phyloP scores from a whole-genome alignment of 1,140 invertebrate species.

The Drosophila parvula region DNA sequence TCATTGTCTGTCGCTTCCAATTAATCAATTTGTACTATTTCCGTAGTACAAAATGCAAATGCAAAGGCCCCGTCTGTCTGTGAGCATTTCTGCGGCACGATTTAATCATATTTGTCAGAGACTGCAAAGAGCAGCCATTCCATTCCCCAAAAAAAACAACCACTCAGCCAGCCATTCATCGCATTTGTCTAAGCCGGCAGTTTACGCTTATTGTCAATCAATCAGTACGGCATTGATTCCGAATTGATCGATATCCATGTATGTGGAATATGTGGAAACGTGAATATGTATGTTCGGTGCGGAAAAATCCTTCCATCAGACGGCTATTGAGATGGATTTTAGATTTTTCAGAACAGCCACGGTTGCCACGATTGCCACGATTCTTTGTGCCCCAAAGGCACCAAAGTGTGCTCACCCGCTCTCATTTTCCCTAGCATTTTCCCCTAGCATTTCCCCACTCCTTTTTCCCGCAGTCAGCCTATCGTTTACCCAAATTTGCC shows the following conservation, averaged over 20 bases:
- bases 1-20: conserved; percentile 41
- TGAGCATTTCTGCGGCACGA: conserved; percentile 18
- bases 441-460: not conserved
- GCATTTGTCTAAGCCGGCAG: conserved; percentile 60
- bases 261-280: conserved; percentile 10
- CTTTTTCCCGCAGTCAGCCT: conserved; percentile 3
- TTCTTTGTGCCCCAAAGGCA: conserved; percentile 26
- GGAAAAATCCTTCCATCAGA: conserved; percentile 41
- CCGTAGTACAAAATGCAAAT: conserved; percentile 19
- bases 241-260: conserved; percentile 8
- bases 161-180: conserved; percentile 25
- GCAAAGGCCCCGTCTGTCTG: conserved; percentile 36
- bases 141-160: not conserved
- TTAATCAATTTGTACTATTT: conserved; percentile 57
- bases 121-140: conserved; percentile 9
- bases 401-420: conserved; percentile 10
- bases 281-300: conserved; percentile 16
- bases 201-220: conserved; percentile 73
- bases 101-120: conserved; percentile 58
- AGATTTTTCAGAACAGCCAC: conserved; percentile 10
- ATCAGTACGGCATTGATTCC: conserved; percentile 51
- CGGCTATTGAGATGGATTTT: conserved; percentile 43
- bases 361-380: conserved; percentile 25
- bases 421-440: not conserved
- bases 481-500: conserved; percentile 58